These are phyloP conservation scores for Eristalis pertinax DNA, from an alignment of 2,888 invertebrate species.

Conservation along the genomic window DNA sequence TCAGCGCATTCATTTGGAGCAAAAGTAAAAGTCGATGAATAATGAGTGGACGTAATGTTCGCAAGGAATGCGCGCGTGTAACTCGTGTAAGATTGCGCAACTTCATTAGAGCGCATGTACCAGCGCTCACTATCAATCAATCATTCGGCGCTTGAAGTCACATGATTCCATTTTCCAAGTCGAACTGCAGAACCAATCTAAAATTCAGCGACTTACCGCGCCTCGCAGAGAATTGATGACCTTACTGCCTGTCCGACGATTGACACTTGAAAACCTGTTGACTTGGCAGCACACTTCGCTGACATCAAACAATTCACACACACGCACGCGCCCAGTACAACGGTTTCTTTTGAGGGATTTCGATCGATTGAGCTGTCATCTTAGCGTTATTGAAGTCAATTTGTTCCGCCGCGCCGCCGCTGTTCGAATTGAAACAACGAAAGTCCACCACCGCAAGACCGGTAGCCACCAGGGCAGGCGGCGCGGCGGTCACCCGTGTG, in stretches of 20 bases:
- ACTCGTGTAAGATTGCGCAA: constrained; percentile 23
- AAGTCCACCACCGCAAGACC: constrained; percentile 30
- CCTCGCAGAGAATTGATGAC: constrained; percentile 20
- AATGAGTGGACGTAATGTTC: constrained; percentile 10
- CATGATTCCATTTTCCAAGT: constrained; percentile 19
- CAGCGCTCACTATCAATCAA: constrained; percentile 5
- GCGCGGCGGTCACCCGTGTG: background rate
- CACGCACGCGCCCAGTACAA: background rate
- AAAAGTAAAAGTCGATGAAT: constrained; percentile 58
- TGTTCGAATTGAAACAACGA: background rate
- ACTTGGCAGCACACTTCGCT: constrained; percentile 29
- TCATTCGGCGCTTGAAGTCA: constrained; percentile 13
- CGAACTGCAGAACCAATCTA: constrained; percentile 7
- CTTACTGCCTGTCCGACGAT: constrained; percentile 47
- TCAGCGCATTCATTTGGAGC: constrained; percentile 18
- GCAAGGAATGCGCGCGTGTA: constrained; percentile 8
- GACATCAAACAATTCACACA: constrained; percentile 26
- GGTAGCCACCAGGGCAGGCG: constrained; percentile 20
- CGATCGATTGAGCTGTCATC: constrained; percentile 54
- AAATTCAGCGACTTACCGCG: constrained; percentile 1
- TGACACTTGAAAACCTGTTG: constrained; percentile 39
- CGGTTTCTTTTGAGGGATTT: constrained; percentile 41
- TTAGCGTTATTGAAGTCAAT: constrained; percentile 41
- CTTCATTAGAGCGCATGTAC: background rate
- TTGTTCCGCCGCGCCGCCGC: background rate